Conservation (phyloP, 2,888 invertebrate genomes). For the Blomia tropicalis region DNA sequence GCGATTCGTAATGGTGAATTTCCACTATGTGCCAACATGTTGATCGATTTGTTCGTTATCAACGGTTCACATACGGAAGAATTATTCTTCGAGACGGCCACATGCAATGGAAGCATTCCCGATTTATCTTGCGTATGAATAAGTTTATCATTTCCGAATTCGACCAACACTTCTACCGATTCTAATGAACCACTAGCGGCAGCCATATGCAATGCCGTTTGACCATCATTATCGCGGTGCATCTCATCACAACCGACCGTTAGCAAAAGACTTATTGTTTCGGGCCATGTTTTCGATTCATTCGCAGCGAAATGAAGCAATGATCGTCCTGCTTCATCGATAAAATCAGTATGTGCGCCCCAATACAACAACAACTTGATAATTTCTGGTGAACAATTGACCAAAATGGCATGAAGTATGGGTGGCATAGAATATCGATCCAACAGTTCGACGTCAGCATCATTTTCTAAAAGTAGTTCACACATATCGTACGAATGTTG, state of each 20-base stretch:
- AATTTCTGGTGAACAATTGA: slow-evolving; percentile 72
- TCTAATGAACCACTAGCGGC: slow-evolving; percentile 80
- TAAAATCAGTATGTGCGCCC: slow-evolving; percentile 86
- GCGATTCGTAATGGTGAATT: slow-evolving; percentile 49
- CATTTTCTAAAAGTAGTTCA: slow-evolving; percentile 72
- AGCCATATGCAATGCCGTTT: slow-evolving; percentile 91
- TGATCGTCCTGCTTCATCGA: slow-evolving; percentile 82
- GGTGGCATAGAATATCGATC: slow-evolving; percentile 67
- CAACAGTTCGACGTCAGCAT: slow-evolving; percentile 74
- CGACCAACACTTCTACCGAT: slow-evolving; percentile 61
- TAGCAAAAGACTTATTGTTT: slow-evolving; percentile 70
- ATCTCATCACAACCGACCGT: slow-evolving; percentile 53
- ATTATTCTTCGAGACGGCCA: not conserved
- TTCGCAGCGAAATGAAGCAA: slow-evolving; percentile 38
- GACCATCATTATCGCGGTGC: slow-evolving; percentile 70
- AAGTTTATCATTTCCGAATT: slow-evolving; percentile 56
- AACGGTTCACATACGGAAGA: not conserved
- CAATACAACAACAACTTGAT: slow-evolving; percentile 74
- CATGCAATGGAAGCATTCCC: slow-evolving; percentile 53
- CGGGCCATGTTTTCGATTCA: slow-evolving; percentile 33
- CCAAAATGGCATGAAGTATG: slow-evolving; percentile 61
- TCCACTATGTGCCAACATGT: slow-evolving; percentile 75
- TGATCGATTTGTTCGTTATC: slow-evolving; percentile 8
- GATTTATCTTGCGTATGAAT: slow-evolving; percentile 79
- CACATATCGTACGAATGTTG: slow-evolving; percentile 49